A percentile compares a stretch with the other conserved stretches of the same genome.
These are phyloP conservation scores for Heterotis niloticus DNA, from an alignment of 2,113 vertebrate genomes.

Conservation along the genomic window DNA sequence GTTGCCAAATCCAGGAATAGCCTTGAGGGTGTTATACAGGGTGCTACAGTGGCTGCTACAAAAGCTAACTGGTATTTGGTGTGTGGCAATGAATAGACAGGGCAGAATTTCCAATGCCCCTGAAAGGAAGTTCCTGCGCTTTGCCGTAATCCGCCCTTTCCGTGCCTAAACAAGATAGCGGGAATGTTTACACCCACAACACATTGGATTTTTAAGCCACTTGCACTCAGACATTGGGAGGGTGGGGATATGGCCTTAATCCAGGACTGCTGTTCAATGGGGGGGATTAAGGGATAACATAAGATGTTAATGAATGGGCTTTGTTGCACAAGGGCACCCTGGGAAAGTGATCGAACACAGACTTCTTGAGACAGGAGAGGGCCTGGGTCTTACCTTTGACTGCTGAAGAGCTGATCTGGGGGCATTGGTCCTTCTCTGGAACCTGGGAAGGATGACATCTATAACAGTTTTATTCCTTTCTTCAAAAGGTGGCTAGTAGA, in stretches of 20 bases:
- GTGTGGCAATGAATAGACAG: background rate
- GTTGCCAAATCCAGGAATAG: slow-evolving; percentile 22
- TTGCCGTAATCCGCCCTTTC: slow-evolving; percentile 21
- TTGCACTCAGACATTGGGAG: slow-evolving; percentile 22
- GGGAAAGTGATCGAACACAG: slow-evolving; percentile 35
- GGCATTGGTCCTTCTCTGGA: background rate
- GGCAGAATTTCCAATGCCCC: background rate
- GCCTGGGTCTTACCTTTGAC: background rate
- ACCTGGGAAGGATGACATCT: too few relatives aligned
- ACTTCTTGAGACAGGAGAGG: slow-evolving; percentile 18
- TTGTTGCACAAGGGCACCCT: slow-evolving; percentile 28
- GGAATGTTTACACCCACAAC: slow-evolving; percentile 5
- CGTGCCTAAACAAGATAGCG: slow-evolving; percentile 20
- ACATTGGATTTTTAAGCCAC: slow-evolving; percentile 25
- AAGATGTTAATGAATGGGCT: slow-evolving; percentile 35
- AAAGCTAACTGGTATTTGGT: slow-evolving; percentile 1
- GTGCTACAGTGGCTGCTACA: background rate
- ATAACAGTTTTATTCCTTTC: background rate
- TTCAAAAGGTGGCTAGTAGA: too few relatives aligned
- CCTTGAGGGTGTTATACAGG: slow-evolving; percentile 10
- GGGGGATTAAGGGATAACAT: slow-evolving; percentile 48
- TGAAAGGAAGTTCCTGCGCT: slow-evolving; percentile 13
- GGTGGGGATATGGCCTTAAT: slow-evolving; percentile 31
- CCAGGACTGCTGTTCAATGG: slow-evolving; percentile 36
- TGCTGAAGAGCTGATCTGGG: slow-evolving; percentile 21